A percentile compares a stretch with the other conserved stretches of the same genome.
These are phyloP conservation scores for Thyatira batis DNA, from an alignment of 2,888 invertebrate species.

Conservation along the genomic window DNA sequence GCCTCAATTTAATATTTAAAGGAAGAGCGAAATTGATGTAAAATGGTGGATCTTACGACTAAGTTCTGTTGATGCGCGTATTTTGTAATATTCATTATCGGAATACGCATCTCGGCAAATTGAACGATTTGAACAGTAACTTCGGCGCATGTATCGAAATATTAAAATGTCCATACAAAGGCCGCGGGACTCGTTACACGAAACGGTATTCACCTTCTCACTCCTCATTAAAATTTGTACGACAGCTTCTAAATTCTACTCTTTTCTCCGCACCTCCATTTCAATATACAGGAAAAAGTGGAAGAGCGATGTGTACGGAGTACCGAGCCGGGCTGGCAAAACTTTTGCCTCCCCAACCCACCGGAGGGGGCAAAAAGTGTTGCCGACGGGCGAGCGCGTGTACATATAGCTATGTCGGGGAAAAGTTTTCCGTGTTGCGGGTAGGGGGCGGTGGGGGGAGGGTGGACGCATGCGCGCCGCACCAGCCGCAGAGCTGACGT, in stretches of 20 bases:
- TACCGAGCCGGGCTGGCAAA: constrained; percentile 76
- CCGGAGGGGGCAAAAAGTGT: constrained; percentile 79
- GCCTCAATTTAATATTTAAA: constrained; percentile 11
- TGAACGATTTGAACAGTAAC: constrained; percentile 33
- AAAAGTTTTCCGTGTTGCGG: constrained; percentile 83
- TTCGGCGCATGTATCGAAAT: constrained; percentile 40
- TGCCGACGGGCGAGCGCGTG: constrained; percentile 76
- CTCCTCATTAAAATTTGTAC: constrained; percentile 82
- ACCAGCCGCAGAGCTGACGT: constrained; percentile 65
- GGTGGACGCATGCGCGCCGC: constrained; percentile 70
- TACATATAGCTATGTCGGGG: constrained; percentile 79
- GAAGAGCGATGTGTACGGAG: constrained; percentile 81
- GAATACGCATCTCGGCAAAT: constrained; percentile 33
- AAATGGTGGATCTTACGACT: background rate
- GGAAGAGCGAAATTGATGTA: background rate
- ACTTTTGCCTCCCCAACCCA: constrained; percentile 75
- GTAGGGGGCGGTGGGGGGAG: constrained; percentile 55
- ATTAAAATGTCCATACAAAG: constrained; percentile 59
- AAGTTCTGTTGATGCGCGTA: background rate
- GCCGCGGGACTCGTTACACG: constrained; percentile 59
- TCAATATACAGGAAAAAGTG: constrained; percentile 83
- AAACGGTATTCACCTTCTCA: constrained; percentile 66
- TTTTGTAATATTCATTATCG: constrained; percentile 25
- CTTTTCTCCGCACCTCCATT: constrained; percentile 82
- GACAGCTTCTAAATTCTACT: constrained; percentile 81